Evolutionary conservation across 2,113 vertebrate species (phyloP), one percentile per base, ranked within the genome.

Genomic region (Rousettus leschenaultii): DNA sequence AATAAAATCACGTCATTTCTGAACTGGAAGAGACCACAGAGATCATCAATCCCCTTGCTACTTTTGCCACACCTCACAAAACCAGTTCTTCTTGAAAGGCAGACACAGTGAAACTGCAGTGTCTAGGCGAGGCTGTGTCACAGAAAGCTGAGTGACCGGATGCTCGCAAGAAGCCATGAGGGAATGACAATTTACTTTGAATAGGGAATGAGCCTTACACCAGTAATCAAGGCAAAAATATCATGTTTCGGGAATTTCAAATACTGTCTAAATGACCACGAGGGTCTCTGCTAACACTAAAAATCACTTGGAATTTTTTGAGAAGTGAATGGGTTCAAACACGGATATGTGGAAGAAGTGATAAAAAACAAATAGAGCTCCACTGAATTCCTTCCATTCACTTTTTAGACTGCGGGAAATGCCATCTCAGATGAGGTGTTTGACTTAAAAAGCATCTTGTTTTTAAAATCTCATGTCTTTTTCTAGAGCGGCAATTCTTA

Each of bases 21-120:
- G 74, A 96, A 84, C 22, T n/a, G 59, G 59, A 70, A 78, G 84
- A 89, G 51, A 79, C n/a, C 68, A 86, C 77, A 57, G 73, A 95
- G 78, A 80, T 74, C 0, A 89, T 43, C 18, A 71, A 28, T 15
- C 16, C 53, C 94, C 88, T 48, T 7, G 18, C 35, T 57, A 35
- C 40, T 63, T 75, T 28, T 85, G 89, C 16, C 59, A 53, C 15
- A 70, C 43, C 71, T 88, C 48, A 71, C 92, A 95, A 35, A 35
- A 86, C 80, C 71, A 48, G 82, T 40, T 86, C 79, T 89, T 92
- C 73, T 28, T 79, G 71, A 89, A 86, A 94, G 89, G 83, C 15
- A 53, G 65, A 45, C 53, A 33, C 4, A 11, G 24, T 3, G 43
- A 40, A 48, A n/a, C 61, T 26, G 5, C 33, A 8, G 40, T 89